Percentiles rank a stretch among this genome's conserved stretches.
phyloP scores from a whole-genome alignment of 2,113 vertebrate genomes.

The Burhinus oedicnemus region DNA sequence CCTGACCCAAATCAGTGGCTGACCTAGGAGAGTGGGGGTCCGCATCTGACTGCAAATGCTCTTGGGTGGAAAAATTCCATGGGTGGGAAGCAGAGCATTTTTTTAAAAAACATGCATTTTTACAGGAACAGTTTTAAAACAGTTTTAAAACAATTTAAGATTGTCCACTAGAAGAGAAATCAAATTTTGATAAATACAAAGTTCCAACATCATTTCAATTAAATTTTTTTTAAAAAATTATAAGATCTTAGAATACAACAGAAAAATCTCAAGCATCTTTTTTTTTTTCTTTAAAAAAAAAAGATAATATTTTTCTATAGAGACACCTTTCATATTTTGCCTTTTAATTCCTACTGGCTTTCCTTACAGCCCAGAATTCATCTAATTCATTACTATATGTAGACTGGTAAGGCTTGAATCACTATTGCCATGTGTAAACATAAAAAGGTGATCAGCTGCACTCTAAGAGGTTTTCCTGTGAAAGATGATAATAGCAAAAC shows the following conservation, averaged over 20 bases:
- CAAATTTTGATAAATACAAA: background rate
- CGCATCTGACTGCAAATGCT: rapidly evolving
- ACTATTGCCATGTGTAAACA: background rate
- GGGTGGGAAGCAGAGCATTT: background rate
- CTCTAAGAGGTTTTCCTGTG: background rate
- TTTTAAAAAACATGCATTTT: rapidly evolving
- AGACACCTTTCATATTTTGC: background rate
- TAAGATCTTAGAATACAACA: background rate
- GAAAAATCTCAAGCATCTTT: background rate
- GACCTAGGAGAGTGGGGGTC: background rate
- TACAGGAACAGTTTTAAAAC: background rate
- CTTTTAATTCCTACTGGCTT: background rate
- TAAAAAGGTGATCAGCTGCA: background rate
- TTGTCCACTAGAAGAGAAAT: background rate
- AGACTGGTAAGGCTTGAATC: background rate
- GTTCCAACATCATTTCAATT: background rate
- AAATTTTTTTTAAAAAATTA: background rate
- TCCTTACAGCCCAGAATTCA: background rate
- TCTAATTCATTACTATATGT: background rate
- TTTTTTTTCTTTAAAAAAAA: no score
- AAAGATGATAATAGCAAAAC: background rate
- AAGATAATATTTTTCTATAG: background rate
- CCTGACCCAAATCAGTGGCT: background rate
- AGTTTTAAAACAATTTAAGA: background rate
- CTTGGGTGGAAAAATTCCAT: background rate